phyloP scores from a whole-genome alignment of 2,888 invertebrate species.

The Digitonthophagus gazella region DNA sequence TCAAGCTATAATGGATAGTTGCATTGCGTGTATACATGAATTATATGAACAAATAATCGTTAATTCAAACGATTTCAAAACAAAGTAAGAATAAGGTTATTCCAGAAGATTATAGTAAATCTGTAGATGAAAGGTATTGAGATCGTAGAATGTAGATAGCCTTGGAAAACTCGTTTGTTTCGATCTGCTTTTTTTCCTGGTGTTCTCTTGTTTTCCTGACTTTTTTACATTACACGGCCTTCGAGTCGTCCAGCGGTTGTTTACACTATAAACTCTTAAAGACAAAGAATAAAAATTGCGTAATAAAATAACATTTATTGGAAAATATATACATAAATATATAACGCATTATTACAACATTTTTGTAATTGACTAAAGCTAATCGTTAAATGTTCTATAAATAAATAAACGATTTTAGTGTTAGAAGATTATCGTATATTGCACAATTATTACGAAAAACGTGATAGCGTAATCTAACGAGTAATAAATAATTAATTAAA shows the following conservation, averaged over 20 bases:
- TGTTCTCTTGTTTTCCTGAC: not conserved
- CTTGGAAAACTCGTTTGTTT: not conserved
- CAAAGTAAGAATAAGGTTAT: not conserved
- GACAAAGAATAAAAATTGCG: not conserved
- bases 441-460: not conserved
- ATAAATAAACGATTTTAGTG: not conserved
- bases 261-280: not conserved
- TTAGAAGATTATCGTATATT: not conserved
- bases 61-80: not conserved
- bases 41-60: not conserved
- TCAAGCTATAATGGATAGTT: not conserved
- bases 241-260: not conserved
- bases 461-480: not conserved
- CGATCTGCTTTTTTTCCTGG: not conserved
- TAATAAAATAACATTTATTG: not conserved
- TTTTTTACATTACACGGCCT: not conserved
- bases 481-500: not conserved
- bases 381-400: not conserved
- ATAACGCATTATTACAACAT: not conserved
- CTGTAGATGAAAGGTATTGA: not conserved
- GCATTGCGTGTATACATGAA: not conserved
- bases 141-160: not conserved
- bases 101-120: not conserved
- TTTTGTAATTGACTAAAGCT: not conserved
- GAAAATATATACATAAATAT: not conserved